Percentiles rank a stretch among this genome's conserved stretches.
These are phyloP conservation scores for Ectobius pallidus DNA, from an alignment of 2,888 invertebrate genomes.

Conservation along the genomic window DNA sequence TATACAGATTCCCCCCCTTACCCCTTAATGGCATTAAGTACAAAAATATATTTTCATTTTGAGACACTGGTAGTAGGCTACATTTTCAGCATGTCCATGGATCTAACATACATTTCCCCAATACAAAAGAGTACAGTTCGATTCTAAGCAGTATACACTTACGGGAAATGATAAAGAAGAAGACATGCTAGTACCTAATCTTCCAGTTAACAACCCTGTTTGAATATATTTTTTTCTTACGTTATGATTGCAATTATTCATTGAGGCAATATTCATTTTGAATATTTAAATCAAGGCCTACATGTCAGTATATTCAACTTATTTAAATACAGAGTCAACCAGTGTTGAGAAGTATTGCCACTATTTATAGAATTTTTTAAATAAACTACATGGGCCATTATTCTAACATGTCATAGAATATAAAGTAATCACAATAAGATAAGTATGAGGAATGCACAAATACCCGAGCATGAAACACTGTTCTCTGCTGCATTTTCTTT, in stretches of 20 bases:
- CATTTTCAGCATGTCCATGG: background rate
- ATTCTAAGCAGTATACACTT: background rate
- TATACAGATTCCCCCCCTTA: background rate
- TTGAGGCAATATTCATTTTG: constrained; percentile 1
- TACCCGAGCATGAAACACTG: background rate
- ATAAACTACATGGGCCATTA: constrained; percentile 32
- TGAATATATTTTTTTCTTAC: background rate
- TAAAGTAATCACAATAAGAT: constrained; percentile 3
- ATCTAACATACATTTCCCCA: background rate
- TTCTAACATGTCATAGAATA: constrained; percentile 29
- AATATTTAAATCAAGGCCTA: constrained; percentile 25
- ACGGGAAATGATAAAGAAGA: constrained; percentile 3
- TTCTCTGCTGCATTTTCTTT: too few species aligned
- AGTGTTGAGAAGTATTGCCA: background rate
- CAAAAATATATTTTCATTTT: constrained; percentile 27
- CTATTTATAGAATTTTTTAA: constrained; percentile 27
- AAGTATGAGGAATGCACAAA: constrained; percentile 13
- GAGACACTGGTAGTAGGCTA: background rate
- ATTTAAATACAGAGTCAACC: background rate
- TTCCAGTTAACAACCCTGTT: constrained; percentile 21
- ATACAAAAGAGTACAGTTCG: background rate
- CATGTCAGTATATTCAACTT: background rate
- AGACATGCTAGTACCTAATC: background rate
- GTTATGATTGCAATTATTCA: constrained; percentile 10
- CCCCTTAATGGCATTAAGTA: constrained; percentile 14